Base-by-base conservation (phyloP, 1,140 invertebrate species). In the Mamestra configurata region DNA sequence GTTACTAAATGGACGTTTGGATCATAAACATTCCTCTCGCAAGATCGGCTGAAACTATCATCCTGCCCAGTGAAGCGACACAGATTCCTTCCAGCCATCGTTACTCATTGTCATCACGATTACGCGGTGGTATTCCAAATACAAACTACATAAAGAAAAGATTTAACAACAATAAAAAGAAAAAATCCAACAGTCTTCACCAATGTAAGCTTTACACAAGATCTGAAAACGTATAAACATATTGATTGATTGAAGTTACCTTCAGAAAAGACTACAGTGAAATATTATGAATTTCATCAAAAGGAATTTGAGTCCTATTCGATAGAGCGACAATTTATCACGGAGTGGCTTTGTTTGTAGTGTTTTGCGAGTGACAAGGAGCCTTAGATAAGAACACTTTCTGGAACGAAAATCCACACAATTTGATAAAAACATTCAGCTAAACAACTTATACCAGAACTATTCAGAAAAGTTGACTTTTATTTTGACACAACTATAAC, bases 221-320 rank as follows among this genome's bases (percentile, higher is more conserved):
- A 53, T 53, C 51, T 20, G 37, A 40, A 46, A 15, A 24, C 11
- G 22, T 11, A 20, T 55, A 24, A 55, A 24, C 20, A 55, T 6
- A 24, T 24, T 55, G 53, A 55, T 55, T 24, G 53, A 55, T 55
- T 24, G 53, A 24, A 11, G 22, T 24, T 13, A 55, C 53, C 53
- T 55, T 55, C 53, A 55, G 22, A 24, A 55, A 1, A 4, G 53
- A 24, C 53, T 24, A 4, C 20, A 22, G 3, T 55, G 53, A 55
- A 55, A 55, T 55, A 55, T 55, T 55, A 24, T 24, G 53, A 13
- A 55, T 55, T 55, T 22, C 22, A 27, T 55, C 53, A 24, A 13
- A 55, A 24, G 22, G 53, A 55, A 22, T 55, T 55, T 55, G 20
- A 55, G 53, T 24, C 22, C 1, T 55, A 24, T 55, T 55, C 8